These are phyloP conservation scores for Perodicticus potto DNA, from an alignment of 2,797 vertebrate genomes.

Conservation along the genomic window DNA sequence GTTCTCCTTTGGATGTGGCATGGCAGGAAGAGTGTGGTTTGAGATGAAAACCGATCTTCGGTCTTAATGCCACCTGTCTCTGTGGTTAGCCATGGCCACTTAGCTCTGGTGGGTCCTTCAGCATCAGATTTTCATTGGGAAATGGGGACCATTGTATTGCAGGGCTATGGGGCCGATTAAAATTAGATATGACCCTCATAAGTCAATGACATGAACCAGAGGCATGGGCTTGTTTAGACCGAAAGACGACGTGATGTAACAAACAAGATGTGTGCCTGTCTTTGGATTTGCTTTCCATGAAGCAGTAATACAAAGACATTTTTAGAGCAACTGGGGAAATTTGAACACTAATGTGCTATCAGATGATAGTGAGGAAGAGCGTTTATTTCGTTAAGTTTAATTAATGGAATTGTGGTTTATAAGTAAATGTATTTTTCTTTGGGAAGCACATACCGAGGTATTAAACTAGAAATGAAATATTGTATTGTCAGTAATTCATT, in stretches of 20 bases:
- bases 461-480: neutral
- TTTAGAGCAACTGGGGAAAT: neutral
- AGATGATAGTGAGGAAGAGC: neutral
- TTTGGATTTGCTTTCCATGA: neutral
- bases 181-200: no score
- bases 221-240: fast-evolving
- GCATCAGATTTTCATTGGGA: neutral
- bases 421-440: conserved; percentile 7
- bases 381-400: neutral
- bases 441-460: neutral
- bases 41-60: neutral
- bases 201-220: fast-evolving
- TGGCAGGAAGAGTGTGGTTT: neutral
- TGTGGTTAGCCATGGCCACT: neutral
- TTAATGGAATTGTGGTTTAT: neutral
- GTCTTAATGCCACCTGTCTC: fast-evolving
- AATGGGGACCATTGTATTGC: fast-evolving
- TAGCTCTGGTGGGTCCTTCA: neutral
- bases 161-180: fast-evolving
- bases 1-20: neutral
- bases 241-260: neutral
- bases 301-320: neutral
- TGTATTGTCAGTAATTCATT: neutral
- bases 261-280: fast-evolving
- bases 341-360: neutral